phyloP scores from a whole-genome alignment of 2,113 vertebrate species.

The Anoplopoma fimbria region DNA sequence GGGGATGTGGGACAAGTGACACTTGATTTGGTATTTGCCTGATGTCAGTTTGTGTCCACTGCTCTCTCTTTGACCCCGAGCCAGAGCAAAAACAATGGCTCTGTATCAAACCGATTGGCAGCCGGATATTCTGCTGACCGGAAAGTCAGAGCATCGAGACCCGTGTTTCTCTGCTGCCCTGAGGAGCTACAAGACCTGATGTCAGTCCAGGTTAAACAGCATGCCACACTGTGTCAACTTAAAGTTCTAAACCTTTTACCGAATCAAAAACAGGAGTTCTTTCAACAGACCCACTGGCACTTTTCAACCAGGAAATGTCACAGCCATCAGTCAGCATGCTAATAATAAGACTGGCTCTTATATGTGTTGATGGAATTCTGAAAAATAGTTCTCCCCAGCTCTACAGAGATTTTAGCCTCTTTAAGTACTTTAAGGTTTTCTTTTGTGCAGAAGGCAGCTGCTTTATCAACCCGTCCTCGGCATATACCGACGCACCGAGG shows the following conservation, averaged over 20 bases:
- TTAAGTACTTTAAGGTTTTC: too few species aligned
- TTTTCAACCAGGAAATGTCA: constrained; percentile 3
- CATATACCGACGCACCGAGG: too few species aligned
- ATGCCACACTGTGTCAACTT: constrained; percentile 17
- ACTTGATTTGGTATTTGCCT: constrained; percentile 41
- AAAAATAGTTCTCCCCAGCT: not conserved
- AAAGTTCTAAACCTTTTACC: constrained; percentile 4
- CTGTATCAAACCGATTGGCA: constrained; percentile 17
- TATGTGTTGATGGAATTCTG: not conserved
- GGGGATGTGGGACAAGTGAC: not conserved
- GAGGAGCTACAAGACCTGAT: constrained; percentile 1
- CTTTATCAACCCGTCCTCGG: too few species aligned
- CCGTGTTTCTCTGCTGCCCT: constrained; percentile 13
- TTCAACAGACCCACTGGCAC: not conserved
- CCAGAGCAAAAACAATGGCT: constrained; percentile 39
- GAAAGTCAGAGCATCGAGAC: constrained; percentile 22
- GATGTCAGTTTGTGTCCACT: constrained; percentile 19
- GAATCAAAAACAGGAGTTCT: not conserved
- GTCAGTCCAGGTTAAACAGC: constrained; percentile 31
- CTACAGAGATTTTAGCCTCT: too few species aligned
- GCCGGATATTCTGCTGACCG: constrained; percentile 3
- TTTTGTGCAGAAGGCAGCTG: too few species aligned
- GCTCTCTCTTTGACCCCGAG: constrained; percentile 23
- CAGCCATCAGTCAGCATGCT: not conserved
- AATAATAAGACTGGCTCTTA: not conserved